Percentiles rank a stretch among this genome's conserved stretches.
Conservation (phyloP, 2,113 vertebrate species). For the Tympanuchus pallidicinctus region DNA sequence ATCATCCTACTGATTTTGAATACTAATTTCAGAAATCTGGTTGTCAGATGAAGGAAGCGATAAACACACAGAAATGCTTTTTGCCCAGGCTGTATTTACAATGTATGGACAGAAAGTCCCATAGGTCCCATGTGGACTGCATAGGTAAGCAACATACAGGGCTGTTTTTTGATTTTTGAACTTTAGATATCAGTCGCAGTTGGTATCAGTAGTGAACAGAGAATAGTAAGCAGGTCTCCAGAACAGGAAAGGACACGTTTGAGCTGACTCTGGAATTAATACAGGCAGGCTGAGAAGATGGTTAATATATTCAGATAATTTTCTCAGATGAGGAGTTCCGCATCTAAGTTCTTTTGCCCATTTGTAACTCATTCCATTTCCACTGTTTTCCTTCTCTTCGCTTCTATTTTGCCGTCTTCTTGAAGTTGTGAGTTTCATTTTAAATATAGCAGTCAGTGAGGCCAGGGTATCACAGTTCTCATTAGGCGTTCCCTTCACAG, state of each 20-base stretch:
- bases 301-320: neutral
- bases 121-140: neutral
- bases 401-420: neutral
- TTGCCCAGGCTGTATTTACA: neutral
- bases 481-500: neutral
- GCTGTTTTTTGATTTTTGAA: neutral
- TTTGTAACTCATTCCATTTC: neutral
- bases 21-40: neutral
- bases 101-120: neutral
- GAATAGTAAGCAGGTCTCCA: neutral
- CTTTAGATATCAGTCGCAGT: neutral
- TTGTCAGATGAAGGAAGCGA: neutral
- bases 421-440: neutral
- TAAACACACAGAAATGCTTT: neutral
- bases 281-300: neutral
- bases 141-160: neutral
- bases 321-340: neutral
- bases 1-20: neutral
- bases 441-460: neutral
- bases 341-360: neutral
- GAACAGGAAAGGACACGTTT: neutral
- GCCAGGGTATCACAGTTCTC: neutral
- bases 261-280: neutral
- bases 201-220: neutral
- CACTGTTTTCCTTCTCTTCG: neutral